phyloP scores from a whole-genome alignment of 2,888 invertebrate genomes.

The Leptinotarsa tumamoca region DNA sequence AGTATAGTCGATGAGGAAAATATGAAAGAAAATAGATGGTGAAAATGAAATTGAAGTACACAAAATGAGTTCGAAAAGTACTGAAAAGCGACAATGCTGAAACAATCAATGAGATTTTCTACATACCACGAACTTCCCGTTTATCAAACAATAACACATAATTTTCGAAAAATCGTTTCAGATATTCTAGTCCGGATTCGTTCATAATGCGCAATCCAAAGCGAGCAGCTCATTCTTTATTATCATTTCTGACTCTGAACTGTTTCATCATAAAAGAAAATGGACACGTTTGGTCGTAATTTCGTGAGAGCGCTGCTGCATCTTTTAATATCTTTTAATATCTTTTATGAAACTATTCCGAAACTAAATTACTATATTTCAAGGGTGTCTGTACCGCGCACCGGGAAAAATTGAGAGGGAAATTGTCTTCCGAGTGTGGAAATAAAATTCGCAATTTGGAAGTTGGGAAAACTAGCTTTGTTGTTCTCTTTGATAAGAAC shows the following conservation, averaged over 20 bases:
- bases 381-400: slow-evolving; percentile 21
- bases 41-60: too few relatives aligned
- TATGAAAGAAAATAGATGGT: too few relatives aligned
- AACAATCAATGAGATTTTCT: too few relatives aligned
- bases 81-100: too few relatives aligned
- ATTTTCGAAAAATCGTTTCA: not conserved
- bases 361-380: slow-evolving; percentile 38
- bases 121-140: too few relatives aligned
- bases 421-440: slow-evolving; percentile 25
- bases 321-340: slow-evolving; percentile 41
- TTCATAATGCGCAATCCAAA: not conserved
- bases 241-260: not conserved
- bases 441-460: slow-evolving; percentile 34
- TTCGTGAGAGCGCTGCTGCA: slow-evolving; percentile 28
- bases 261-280: slow-evolving; percentile 27
- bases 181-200: not conserved
- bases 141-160: not conserved
- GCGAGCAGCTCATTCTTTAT: not conserved
- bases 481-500: slow-evolving; percentile 1
- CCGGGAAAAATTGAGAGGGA: slow-evolving; percentile 21
- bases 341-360: slow-evolving; percentile 40
- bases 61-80: too few relatives aligned
- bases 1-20: too few relatives aligned
- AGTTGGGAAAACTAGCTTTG: slow-evolving; percentile 3
- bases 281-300: slow-evolving; percentile 25